phyloP scores from a whole-genome alignment of 2,797 vertebrate genomes.

The Danionella dracula region DNA sequence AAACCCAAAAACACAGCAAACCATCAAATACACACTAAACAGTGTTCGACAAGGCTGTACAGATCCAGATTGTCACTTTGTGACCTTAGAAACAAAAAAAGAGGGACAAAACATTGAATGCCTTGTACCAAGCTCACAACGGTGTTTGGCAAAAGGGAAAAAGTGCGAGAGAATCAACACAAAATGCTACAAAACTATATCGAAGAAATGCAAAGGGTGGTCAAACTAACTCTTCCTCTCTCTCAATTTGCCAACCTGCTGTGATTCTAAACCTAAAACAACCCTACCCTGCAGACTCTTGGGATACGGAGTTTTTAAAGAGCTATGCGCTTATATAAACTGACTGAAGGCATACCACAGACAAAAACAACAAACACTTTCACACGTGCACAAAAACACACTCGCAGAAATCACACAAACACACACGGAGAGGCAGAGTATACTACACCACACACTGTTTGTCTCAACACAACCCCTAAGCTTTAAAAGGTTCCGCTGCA shows the following conservation, averaged over 20 bases:
- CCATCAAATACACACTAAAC: conserved; percentile 44
- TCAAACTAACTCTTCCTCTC: conserved; percentile 43
- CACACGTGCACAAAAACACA: conserved; percentile 32
- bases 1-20: conserved; percentile 33
- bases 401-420: conserved; percentile 42
- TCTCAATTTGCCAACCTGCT: conserved; percentile 28
- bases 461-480: conserved; percentile 30
- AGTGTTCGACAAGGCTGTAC: conserved; percentile 40
- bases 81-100: conserved; percentile 50
- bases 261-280: too few relatives aligned
- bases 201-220: conserved; percentile 45
- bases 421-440: conserved; percentile 41
- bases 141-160: conserved; percentile 31
- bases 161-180: conserved; percentile 48
- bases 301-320: neutral
- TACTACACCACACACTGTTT: conserved; percentile 33
- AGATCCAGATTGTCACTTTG: conserved; percentile 37
- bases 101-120: conserved; percentile 60
- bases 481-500: conserved; percentile 26
- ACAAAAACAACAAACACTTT: conserved; percentile 46
- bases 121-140: conserved; percentile 48
- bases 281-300: neutral
- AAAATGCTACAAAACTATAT: conserved; percentile 33
- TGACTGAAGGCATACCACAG: conserved; percentile 59
- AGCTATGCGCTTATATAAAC: conserved; percentile 44